These are phyloP conservation scores for Orthosia incerta DNA, from an alignment of 2,888 invertebrate species.

Conservation along the genomic window DNA sequence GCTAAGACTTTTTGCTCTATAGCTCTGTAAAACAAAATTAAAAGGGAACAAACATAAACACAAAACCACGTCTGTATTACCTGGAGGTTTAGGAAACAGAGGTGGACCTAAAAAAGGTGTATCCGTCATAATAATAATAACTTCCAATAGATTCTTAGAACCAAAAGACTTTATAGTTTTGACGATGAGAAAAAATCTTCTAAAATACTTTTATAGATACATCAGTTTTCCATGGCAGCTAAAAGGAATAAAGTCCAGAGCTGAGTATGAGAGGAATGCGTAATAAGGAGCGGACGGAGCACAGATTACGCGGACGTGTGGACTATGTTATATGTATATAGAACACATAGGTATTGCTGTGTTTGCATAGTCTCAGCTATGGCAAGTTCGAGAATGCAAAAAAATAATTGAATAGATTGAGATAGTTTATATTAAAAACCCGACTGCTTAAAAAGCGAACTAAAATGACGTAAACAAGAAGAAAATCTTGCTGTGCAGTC, in stretches of 20 bases:
- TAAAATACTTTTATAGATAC: constrained; percentile 29
- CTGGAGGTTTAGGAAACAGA: too few relatives aligned
- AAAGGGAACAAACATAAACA: neutral
- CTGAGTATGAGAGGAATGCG: constrained; percentile 71
- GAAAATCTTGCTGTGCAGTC: too few relatives aligned
- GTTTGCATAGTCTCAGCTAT: neutral
- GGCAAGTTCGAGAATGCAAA: neutral
- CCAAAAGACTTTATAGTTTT: too few relatives aligned
- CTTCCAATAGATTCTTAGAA: neutral
- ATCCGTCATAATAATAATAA: neutral
- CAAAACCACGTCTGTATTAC: too few relatives aligned
- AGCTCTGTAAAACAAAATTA: neutral
- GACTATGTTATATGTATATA: neutral
- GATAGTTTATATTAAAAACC: too few relatives aligned
- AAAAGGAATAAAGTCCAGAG: constrained; percentile 42
- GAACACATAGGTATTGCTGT: neutral
- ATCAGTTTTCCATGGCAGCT: constrained; percentile 23
- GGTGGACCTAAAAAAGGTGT: too few relatives aligned
- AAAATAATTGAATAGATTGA: too few relatives aligned
- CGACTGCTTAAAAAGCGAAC: too few relatives aligned
- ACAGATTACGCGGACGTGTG: constrained; percentile 85
- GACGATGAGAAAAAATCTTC: constrained; percentile 12
- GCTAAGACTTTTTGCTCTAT: neutral
- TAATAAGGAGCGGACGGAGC: constrained; percentile 77
- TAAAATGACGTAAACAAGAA: too few relatives aligned